Base-by-base conservation (phyloP, 37 sponge, comb jelly and placozoan genomes). In the Bolinopsis microptera region DNA sequence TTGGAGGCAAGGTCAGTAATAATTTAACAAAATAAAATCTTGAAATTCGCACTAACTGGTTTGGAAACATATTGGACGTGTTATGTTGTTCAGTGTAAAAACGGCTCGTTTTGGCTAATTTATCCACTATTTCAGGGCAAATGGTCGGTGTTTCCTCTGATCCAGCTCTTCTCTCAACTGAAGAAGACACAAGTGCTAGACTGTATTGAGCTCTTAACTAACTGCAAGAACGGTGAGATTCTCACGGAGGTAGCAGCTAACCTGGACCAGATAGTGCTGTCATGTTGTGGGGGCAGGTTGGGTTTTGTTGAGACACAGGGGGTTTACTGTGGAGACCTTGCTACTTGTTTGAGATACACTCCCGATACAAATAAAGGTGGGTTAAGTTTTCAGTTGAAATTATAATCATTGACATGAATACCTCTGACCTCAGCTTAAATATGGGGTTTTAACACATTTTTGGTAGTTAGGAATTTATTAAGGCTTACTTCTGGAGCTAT, bases 151-250 rank as follows among this genome's bases (percentile, higher is more conserved):
- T 24, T 41, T 28, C 90, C 90, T 5, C 26, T 86, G 61, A 38
- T 86, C 27, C 90, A 86, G 28, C 90, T 86, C n/a, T 86, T 86
- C 26, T 86, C 90, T n/a, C 90, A 41, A 38, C 8, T 86, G 61
- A 86, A 23, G 9, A 27, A 86, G 90, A 16, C 32, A 1, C 26
- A 86, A 38, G 36, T 86, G 0, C 16, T 27, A 22, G n/a, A 86
- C 0, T 86, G 90, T 39, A 25, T 86, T 16, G 3, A 86, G 30
- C 24, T 13, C 0, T 32, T 77, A 18, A 16, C 37, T 0, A 77
- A 77, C 37, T 32, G 27, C 37, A 32, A 77, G 80, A 77, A 77
- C 36, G 18, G 27, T 32, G 80, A 77, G 0, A 35, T 77, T 16
- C 33, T 16, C 18, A 77, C 36, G 2, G 80, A 77, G 80, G 74